These are phyloP conservation scores for Xestia sexstrigata DNA, from an alignment of 2,888 invertebrate genomes.

Conservation along the genomic window DNA sequence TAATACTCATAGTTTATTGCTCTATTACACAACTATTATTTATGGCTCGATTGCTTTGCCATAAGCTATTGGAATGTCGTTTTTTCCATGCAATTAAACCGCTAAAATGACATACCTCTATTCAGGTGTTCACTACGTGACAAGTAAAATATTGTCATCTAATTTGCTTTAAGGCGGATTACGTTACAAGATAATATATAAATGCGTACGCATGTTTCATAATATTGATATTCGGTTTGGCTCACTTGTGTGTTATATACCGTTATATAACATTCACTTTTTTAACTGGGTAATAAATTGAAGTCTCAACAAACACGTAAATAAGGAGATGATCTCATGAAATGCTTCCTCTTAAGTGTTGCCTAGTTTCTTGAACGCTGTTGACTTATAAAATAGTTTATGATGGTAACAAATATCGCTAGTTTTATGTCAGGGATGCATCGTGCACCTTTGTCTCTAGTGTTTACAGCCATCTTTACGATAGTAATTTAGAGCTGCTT, in stretches of 20 bases:
- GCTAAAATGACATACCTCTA: constrained; percentile 63
- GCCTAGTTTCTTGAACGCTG: constrained; percentile 68
- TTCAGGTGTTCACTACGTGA: constrained; percentile 62
- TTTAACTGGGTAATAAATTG: constrained; percentile 65
- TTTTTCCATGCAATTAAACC: constrained; percentile 77
- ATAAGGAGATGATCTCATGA: constrained; percentile 73
- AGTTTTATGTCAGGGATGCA: constrained; percentile 77
- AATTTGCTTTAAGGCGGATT: constrained; percentile 70
- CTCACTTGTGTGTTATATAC: constrained; percentile 48
- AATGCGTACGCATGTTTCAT: constrained; percentile 48
- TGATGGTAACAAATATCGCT: constrained; percentile 79
- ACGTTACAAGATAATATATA: constrained; percentile 63
- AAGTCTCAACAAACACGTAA: constrained; percentile 70
- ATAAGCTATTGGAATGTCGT: constrained; percentile 73
- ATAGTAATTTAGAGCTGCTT: constrained; percentile 72
- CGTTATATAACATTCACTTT: constrained; percentile 49
- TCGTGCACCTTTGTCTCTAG: constrained; percentile 72
- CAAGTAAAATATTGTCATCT: constrained; percentile 68
- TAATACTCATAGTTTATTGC: constrained; percentile 78
- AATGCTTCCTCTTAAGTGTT: constrained; percentile 70
- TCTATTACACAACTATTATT: constrained; percentile 82
- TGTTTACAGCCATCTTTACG: constrained; percentile 71
- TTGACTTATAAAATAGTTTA: constrained; percentile 80
- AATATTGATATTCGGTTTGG: constrained; percentile 61
- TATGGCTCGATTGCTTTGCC: constrained; percentile 73